These are phyloP conservation scores for Dromas ardeola DNA, from an alignment of 2,113 vertebrate species.

Conservation along the genomic window DNA sequence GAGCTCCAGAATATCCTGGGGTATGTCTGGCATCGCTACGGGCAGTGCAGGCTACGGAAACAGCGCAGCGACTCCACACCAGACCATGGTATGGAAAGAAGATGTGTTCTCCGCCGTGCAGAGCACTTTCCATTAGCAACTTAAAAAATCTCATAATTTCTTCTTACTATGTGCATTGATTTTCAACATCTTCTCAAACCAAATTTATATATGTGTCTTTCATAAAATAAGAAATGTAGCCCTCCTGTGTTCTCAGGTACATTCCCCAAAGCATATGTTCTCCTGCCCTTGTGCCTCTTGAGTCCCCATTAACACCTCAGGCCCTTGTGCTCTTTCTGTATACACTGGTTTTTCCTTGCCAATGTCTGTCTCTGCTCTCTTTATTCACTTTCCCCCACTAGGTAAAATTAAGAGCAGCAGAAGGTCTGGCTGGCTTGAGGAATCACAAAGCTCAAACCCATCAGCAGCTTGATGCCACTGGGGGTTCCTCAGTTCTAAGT, in stretches of 20 bases:
- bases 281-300: neutral
- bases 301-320: neutral
- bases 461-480: neutral
- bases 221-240: neutral
- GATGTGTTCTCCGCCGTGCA: neutral
- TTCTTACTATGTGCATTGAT: neutral
- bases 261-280: neutral
- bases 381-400: neutral
- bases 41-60: neutral
- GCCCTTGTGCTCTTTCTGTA: rapidly evolving
- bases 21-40: neutral
- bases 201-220: neutral
- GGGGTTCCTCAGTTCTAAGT: neutral
- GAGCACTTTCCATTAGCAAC: neutral
- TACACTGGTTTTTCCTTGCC: neutral
- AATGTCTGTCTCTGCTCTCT: neutral
- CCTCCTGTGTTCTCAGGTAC: neutral
- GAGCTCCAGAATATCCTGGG: neutral
- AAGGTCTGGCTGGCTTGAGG: neutral
- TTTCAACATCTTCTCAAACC: neutral
- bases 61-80: rapidly evolving
- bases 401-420: neutral
- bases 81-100: neutral
- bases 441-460: neutral
- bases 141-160: neutral